Percentiles rank a stretch among this genome's conserved stretches.
Evolutionary conservation across 1,140 invertebrate genomes (phyloP).

Genomic region (Oncopeltus fasciatus): DNA sequence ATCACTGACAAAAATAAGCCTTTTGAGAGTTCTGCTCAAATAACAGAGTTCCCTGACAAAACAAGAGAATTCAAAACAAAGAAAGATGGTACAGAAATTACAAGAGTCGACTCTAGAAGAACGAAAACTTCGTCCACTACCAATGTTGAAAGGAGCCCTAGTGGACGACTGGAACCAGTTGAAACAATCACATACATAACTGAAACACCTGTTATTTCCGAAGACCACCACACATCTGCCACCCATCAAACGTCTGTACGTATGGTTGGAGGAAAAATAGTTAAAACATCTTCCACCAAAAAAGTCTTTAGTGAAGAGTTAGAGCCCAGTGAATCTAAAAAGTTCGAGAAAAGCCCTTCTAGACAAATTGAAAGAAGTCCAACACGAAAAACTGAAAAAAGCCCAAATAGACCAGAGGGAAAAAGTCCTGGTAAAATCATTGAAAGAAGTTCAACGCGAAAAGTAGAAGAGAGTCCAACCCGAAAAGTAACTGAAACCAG

Average conservation of each 20-base stretch:
- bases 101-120: neutral
- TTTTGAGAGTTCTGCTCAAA: too few relatives aligned
- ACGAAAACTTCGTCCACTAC: neutral
- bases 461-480: neutral
- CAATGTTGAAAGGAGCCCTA: neutral
- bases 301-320: neutral
- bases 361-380: neutral
- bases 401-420: neutral
- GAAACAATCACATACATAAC: neutral
- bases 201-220: neutral
- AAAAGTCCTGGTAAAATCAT: neutral
- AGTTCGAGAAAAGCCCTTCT: too few relatives aligned
- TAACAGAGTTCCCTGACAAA: too few relatives aligned
- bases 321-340: neutral
- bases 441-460: neutral
- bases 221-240: neutral
- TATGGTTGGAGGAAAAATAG: constrained; percentile 20
- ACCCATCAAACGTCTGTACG: constrained; percentile 2
- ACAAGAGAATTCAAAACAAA: too few relatives aligned
- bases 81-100: neutral
- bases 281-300: constrained; percentile 9
- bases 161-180: neutral
- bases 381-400: neutral
- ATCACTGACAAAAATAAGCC: too few relatives aligned
- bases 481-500: neutral